A percentile compares a stretch with the other conserved stretches of the same genome.
Evolutionary conservation across 2,888 invertebrate species (phyloP).

Genomic region (Brachyptera putata): DNA sequence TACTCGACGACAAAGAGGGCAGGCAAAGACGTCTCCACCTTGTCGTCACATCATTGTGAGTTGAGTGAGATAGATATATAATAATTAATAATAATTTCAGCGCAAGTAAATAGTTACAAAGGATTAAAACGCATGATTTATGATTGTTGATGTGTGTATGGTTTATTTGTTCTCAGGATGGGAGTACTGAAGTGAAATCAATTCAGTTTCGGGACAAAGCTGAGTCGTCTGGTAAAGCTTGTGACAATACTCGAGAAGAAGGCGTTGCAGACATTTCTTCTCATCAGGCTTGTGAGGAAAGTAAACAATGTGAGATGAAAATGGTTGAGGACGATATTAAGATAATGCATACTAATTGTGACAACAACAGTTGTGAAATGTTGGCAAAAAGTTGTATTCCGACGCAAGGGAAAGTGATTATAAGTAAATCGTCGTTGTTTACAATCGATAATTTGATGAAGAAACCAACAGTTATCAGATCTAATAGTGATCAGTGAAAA

Average conservation of each 20-base stretch:
- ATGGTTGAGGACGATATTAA: neutral
- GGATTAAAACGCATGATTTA: slow-evolving; percentile 5
- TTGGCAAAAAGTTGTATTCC: neutral
- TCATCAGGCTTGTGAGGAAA: neutral
- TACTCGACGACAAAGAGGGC: slow-evolving; percentile 53
- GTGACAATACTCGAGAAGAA: neutral
- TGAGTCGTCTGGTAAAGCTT: neutral
- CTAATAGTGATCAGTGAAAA: too few species aligned
- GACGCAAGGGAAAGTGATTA: neutral
- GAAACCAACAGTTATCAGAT: neutral
- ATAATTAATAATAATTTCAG: neutral
- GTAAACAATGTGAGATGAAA: neutral
- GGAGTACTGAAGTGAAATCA: neutral
- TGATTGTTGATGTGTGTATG: too few species aligned
- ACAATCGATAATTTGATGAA: slow-evolving; percentile 24
- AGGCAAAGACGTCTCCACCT: neutral
- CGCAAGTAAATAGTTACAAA: neutral
- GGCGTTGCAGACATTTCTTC: neutral
- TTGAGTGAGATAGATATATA: neutral
- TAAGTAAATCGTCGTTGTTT: slow-evolving; percentile 21
- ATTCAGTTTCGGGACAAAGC: neutral
- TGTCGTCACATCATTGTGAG: neutral
- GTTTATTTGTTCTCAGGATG: neutral
- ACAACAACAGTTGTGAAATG: neutral
- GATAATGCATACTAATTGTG: neutral